Percentiles rank a stretch among this genome's conserved stretches.
Evolutionary conservation across 2,113 vertebrate genomes (phyloP).

Genomic region (Catharus bicknelli): DNA sequence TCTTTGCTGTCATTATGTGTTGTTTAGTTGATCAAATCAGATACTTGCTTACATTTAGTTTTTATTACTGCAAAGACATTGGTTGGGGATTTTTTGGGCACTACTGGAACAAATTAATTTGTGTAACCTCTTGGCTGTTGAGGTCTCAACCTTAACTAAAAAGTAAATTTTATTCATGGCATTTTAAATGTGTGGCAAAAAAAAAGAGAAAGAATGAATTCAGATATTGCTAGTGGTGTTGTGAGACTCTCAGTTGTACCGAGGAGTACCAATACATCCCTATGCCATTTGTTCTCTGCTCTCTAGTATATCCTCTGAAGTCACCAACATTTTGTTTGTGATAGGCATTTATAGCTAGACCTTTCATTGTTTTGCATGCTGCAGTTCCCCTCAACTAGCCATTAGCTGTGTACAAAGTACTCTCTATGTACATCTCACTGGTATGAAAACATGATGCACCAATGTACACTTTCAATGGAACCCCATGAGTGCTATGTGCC

Average conservation of each 20-base stretch:
- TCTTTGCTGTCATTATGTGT: not conserved
- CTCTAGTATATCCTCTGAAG: not conserved
- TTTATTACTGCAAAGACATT: not conserved
- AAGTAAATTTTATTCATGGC: not conserved
- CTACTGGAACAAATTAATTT: not conserved
- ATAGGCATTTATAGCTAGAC: not conserved
- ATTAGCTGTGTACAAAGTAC: not conserved
- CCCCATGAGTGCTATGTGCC: accelerated
- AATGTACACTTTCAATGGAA: not conserved
- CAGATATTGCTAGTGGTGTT: not conserved
- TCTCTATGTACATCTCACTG: not conserved
- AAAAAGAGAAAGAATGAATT: not conserved
- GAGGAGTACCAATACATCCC: not conserved
- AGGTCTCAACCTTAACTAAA: not conserved
- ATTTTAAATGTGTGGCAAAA: not conserved
- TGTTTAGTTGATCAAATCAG: not conserved
- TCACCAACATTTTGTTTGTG: not conserved
- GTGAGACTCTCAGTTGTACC: not conserved
- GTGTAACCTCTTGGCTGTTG: not conserved
- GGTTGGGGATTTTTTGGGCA: not conserved
- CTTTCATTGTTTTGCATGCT: not conserved
- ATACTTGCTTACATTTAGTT: not conserved
- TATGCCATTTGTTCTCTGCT: not conserved
- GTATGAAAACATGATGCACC: not conserved
- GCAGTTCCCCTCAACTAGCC: not conserved